Conservation (phyloP, 2,797 vertebrate genomes). For the Hyperoplus immaculatus region DNA sequence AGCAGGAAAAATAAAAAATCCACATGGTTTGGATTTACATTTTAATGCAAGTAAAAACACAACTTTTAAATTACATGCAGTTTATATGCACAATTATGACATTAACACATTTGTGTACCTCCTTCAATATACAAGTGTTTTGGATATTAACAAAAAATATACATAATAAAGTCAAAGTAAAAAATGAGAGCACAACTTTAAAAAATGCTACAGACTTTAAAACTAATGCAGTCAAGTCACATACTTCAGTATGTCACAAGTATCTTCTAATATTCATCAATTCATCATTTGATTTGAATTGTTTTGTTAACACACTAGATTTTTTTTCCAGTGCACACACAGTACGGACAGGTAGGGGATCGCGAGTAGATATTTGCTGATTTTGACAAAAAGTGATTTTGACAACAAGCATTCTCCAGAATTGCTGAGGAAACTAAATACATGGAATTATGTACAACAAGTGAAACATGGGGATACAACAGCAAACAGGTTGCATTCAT, state of each 20-base stretch:
- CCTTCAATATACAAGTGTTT: not conserved
- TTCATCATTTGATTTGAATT: not conserved
- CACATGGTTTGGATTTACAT: not conserved
- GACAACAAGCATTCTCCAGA: too few relatives aligned
- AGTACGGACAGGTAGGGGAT: too few relatives aligned
- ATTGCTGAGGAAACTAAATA: not conserved
- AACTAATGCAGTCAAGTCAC: not conserved
- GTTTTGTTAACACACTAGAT: not conserved
- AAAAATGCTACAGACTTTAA: not conserved
- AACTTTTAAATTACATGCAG: not conserved
- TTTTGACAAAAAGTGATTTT: too few relatives aligned
- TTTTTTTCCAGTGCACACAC: too few relatives aligned
- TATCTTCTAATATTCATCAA: not conserved
- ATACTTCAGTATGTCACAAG: not conserved
- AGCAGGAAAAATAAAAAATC: not conserved
- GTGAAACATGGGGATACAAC: not conserved
- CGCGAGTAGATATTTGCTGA: too few relatives aligned
- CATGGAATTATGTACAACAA: conserved; percentile 8
- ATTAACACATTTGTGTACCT: accelerated
- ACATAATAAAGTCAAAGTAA: not conserved
- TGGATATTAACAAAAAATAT: not conserved
- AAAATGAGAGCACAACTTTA: not conserved
- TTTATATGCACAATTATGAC: not conserved
- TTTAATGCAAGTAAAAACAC: conserved; percentile 18
- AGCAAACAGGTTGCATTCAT: not conserved